Base-by-base conservation (phyloP, 2,797 vertebrate genomes). In the Numenius phaeopus region DNA sequence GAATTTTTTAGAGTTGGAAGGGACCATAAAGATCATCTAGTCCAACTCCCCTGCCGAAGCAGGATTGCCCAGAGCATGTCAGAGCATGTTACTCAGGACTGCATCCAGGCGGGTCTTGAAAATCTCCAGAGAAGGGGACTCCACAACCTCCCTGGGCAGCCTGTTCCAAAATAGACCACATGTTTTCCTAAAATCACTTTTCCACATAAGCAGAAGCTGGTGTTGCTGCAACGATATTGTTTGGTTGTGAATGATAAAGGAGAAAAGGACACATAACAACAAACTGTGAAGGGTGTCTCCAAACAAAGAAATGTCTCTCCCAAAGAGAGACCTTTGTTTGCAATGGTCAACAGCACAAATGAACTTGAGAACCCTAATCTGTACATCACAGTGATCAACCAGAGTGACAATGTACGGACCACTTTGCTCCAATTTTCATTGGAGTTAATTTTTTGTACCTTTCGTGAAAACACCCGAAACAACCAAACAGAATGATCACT, bases 291-390 rank as follows among this genome's bases (percentile, higher is more conserved):
- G 3, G 11, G 7, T 4, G 7, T 54, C 61, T 49, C 52, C 52
- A 80, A 79, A 20, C 0, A 0, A 59, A 34, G 44, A 58, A 13
- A 9, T 5, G 3, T 30, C 13, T 75, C 32, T 66, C 30, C 44
- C 40, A 79, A 32, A 32, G 9, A 21, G 44, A 46, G n/a, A 34
- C 40, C 8, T 50, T 46, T 59, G 14, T 61, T 77, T 80, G 24
- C 27, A 64, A 7, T 3, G 6, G 30, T 54, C 75, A 62, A 7
- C 40, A 52, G 30, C 23, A 54, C 24, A 57, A 69, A 58, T 2
- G 6, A 81, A 26, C 29, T 21, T 0, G 6, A 87, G 42, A 84
- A 67, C 14, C 7, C 9, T 37, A 26, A 34, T 14, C 54, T 40
- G 5, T 47, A 40, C 9, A 39, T 21, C 55, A 67, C 20, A 29